A percentile compares a stretch with the other conserved stretches of the same genome.
Evolutionary conservation across 37 sponge, comb jelly and placozoan species (phyloP).

Genomic region (Haliclona indistincta): DNA sequence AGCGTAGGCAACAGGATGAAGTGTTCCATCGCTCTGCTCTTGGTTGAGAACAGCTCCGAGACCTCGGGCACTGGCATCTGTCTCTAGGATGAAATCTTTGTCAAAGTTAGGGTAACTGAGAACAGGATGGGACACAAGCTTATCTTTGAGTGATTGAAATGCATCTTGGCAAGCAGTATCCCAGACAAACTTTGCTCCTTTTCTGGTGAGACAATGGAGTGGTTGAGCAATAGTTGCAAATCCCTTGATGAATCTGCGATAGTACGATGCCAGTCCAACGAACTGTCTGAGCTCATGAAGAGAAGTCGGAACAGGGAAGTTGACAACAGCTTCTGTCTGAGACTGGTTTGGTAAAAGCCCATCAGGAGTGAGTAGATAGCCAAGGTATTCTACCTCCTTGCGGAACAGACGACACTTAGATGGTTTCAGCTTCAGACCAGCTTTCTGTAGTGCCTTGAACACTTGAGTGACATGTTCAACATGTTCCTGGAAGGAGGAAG

Average conservation of each 20-base stretch:
- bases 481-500: constrained; percentile 19
- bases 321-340: neutral
- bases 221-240: constrained; percentile 28
- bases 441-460: constrained; percentile 1
- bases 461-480: constrained; percentile 22
- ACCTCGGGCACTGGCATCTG: no score
- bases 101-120: no score
- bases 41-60: no score
- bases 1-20: constrained; percentile 43
- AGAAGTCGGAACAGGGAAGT: constrained; percentile 21
- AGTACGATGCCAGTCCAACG: constrained; percentile 17
- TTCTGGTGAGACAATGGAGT: constrained; percentile 17
- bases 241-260: constrained; percentile 12
- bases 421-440: constrained; percentile 6
- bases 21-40: constrained; percentile 15
- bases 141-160: constrained; percentile 15
- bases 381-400: constrained; percentile 6
- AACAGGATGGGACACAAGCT: no score
- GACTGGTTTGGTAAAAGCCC: neutral
- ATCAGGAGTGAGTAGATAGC: neutral
- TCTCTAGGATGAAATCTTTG: no score
- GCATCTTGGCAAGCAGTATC: constrained; percentile 11
- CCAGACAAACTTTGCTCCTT: constrained; percentile 17
- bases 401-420: constrained; percentile 5
- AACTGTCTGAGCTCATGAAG: constrained; percentile 21